phyloP scores from a whole-genome alignment of 2,888 invertebrate species.

The Chironomus riparius region DNA sequence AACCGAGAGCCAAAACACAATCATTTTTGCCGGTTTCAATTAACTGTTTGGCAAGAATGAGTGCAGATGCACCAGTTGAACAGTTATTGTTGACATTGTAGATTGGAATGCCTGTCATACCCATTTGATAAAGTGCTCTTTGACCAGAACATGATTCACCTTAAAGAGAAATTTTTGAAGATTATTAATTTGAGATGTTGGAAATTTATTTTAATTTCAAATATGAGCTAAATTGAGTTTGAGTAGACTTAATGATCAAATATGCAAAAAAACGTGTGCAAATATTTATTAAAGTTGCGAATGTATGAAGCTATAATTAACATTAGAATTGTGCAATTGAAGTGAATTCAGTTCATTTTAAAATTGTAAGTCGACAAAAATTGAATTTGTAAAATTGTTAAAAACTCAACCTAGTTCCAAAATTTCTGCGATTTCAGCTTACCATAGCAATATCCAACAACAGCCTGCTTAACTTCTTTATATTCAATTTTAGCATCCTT shows the following conservation, averaged over 20 bases:
- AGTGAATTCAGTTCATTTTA: too few species aligned
- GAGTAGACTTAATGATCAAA: too few species aligned
- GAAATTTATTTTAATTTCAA: too few species aligned
- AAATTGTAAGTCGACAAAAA: neutral
- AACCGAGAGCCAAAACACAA: slow-evolving; percentile 87
- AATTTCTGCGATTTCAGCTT: neutral
- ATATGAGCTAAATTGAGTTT: too few species aligned
- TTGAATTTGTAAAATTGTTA: too few species aligned
- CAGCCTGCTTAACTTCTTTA: slow-evolving; percentile 74
- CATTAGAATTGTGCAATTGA: too few species aligned
- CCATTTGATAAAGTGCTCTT: slow-evolving; percentile 85
- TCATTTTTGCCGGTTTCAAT: slow-evolving; percentile 81
- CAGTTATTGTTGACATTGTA: slow-evolving; percentile 99
- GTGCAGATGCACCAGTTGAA: slow-evolving; percentile 89
- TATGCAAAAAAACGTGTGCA: too few species aligned
- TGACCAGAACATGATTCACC: slow-evolving; percentile 94
- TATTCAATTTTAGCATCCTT: slow-evolving; percentile 72
- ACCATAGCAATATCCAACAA: slow-evolving; percentile 88
- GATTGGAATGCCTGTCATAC: slow-evolving; percentile 93
- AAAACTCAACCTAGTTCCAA: too few species aligned
- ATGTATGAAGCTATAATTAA: too few species aligned
- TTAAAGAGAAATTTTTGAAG: slow-evolving; percentile 31
- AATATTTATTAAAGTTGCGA: too few species aligned
- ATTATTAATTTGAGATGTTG: too few species aligned
- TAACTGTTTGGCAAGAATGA: slow-evolving; percentile 83